Evolutionary conservation across 2,113 vertebrate genomes (phyloP).

Genomic region (Poecile atricapillus): DNA sequence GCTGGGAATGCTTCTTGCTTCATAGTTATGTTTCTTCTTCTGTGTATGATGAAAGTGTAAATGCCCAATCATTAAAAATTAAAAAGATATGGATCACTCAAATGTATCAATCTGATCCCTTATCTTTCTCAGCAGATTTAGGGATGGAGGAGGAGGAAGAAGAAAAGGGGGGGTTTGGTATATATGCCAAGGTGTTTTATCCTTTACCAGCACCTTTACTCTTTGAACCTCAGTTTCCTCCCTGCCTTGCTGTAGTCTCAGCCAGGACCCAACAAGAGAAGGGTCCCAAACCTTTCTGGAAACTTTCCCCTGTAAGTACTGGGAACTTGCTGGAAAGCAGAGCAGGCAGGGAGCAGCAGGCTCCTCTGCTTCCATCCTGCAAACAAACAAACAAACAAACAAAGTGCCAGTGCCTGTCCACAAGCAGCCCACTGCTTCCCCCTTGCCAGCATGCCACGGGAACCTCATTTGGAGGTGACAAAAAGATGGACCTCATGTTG

Average conservation of each 20-base stretch:
- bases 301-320: background rate
- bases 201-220: background rate
- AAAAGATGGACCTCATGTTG: background rate
- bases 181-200: background rate
- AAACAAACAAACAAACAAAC: background rate
- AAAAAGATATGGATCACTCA: background rate
- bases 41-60: background rate
- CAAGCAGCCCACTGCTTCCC: background rate
- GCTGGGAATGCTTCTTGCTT: background rate
- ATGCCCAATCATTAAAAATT: background rate
- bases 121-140: background rate
- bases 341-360: background rate
- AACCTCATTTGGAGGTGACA: background rate
- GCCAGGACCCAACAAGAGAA: background rate
- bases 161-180: fast-evolving
- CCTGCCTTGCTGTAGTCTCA: background rate
- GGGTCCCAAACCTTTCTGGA: background rate
- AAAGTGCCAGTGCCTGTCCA: background rate
- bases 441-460: fast-evolving
- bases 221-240: background rate
- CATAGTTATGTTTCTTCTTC: background rate
- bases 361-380: background rate
- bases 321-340: background rate
- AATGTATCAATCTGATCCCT: background rate
- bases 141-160: background rate